Percentiles rank a stretch among this genome's conserved stretches.
Conservation (phyloP, 1,140 invertebrate genomes). For the Lordiphosa collinella region DNA sequence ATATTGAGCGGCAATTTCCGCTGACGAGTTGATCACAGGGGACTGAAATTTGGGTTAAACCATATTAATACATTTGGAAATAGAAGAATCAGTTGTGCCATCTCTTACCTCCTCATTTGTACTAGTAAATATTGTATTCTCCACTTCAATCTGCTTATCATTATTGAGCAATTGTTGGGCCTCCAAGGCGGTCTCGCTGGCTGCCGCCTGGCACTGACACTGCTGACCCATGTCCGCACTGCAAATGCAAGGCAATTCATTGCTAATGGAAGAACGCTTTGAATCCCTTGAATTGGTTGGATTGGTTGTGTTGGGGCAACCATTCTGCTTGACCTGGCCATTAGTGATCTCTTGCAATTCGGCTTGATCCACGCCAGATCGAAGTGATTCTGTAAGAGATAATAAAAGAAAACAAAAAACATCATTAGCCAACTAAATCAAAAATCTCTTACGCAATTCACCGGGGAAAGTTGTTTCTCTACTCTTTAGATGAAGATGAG, state of each 20-base stretch:
- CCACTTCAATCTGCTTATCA: neutral
- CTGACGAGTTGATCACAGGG: neutral
- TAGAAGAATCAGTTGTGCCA: neutral
- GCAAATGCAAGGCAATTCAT: slow-evolving; percentile 42
- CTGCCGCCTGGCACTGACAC: slow-evolving; percentile 40
- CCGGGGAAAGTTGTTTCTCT: slow-evolving; percentile 31
- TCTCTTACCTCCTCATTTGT: slow-evolving; percentile 36
- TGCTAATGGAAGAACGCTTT: slow-evolving; percentile 45
- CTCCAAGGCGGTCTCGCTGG: slow-evolving; percentile 29
- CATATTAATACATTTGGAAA: too few relatives aligned
- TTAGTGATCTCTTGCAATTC: slow-evolving; percentile 52
- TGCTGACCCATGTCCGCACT: slow-evolving; percentile 4
- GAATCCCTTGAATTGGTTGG: too few relatives aligned
- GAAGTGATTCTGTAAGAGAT: slow-evolving; percentile 52
- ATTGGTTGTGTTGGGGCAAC: too few relatives aligned
- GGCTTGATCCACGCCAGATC: slow-evolving; percentile 53
- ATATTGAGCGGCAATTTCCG: slow-evolving; percentile 23
- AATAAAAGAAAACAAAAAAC: neutral
- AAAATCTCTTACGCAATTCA: neutral
- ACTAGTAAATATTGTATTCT: slow-evolving; percentile 11
- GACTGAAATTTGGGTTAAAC: too few relatives aligned
- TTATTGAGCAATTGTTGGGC: slow-evolving; percentile 2
- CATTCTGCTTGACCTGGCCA: slow-evolving; percentile 4
- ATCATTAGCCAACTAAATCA: neutral
- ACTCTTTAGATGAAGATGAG: slow-evolving; percentile 10